Percentiles rank a stretch among this genome's conserved stretches.
Evolutionary conservation across 2,113 vertebrate genomes (phyloP).

Genomic region (Hippolais icterina): DNA sequence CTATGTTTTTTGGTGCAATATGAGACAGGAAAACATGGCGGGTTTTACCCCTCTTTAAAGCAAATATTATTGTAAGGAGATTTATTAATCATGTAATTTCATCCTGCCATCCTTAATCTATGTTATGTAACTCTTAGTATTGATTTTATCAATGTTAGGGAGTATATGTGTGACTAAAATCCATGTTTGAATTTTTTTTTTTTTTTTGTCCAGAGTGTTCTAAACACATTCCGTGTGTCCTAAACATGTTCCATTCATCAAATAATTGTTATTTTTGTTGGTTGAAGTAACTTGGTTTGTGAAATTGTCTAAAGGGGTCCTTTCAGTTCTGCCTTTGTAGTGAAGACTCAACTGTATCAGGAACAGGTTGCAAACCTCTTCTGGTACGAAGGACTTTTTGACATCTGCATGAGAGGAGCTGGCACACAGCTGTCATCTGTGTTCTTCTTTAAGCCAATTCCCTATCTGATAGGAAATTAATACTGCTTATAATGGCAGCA

Average conservation of each 20-base stretch:
- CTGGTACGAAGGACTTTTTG: rapidly evolving
- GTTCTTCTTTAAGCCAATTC: neutral
- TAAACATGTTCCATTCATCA: neutral
- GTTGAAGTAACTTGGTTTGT: neutral
- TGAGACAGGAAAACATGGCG: neutral
- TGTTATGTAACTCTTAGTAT: neutral
- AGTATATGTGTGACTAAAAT: neutral
- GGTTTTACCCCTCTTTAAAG: neutral
- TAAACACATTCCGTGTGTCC: neutral
- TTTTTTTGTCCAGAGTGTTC: neutral
- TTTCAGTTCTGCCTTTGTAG: neutral
- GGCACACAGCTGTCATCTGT: neutral
- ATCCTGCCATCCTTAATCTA: neutral
- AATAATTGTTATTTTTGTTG: neutral
- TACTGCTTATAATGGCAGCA: neutral
- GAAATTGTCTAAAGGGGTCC: neutral
- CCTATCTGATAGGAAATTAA: neutral
- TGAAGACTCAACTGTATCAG: neutral
- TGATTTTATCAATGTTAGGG: neutral
- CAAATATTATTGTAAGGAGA: neutral
- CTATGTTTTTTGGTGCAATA: neutral
- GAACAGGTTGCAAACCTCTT: neutral
- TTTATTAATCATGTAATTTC: neutral
- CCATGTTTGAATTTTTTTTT: neutral
- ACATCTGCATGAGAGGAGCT: neutral